These are phyloP conservation scores for Ametastegia equiseti DNA, from an alignment of 2,888 invertebrate species.

Conservation along the genomic window DNA sequence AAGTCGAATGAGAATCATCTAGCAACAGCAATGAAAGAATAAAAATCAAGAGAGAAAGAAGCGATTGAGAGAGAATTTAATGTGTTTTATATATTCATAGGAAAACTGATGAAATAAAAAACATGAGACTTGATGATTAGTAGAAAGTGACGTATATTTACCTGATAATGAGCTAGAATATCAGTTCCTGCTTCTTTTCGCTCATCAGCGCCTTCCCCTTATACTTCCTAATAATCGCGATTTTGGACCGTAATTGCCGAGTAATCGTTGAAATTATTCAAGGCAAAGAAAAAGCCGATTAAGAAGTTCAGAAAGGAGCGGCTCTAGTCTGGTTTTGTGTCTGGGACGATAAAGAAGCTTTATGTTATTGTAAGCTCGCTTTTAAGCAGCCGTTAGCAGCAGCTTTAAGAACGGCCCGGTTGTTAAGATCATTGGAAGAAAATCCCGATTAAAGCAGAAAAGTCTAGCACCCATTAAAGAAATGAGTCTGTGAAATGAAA, in stretches of 20 bases:
- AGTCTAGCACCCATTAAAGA: not conserved
- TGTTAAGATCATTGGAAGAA: constrained; percentile 29
- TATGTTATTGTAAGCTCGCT: constrained; percentile 41
- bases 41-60: no score
- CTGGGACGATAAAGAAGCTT: constrained; percentile 32
- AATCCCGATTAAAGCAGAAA: constrained; percentile 25
- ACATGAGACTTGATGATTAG: not conserved
- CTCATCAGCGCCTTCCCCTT: not conserved
- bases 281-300: constrained; percentile 19
- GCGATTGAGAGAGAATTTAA: no score
- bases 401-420: constrained; percentile 11
- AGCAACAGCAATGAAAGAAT: no score
- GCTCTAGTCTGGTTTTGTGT: constrained; percentile 29
- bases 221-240: not conserved
- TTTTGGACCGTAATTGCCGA: constrained; percentile 14
- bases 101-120: not conserved
- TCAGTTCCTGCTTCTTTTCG: not conserved
- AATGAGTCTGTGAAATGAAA: constrained; percentile 3
- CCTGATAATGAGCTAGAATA: no score
- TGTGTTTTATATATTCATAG: not conserved
- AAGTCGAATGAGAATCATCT: no score
- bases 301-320: constrained; percentile 33
- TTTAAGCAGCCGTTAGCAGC: constrained; percentile 39
- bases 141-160: not conserved
- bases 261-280: constrained; percentile 30